Evolutionary conservation across 2,888 invertebrate genomes (phyloP), one percentile per base, ranked within the genome.

Genomic region (Oligia fasciuncula): DNA sequence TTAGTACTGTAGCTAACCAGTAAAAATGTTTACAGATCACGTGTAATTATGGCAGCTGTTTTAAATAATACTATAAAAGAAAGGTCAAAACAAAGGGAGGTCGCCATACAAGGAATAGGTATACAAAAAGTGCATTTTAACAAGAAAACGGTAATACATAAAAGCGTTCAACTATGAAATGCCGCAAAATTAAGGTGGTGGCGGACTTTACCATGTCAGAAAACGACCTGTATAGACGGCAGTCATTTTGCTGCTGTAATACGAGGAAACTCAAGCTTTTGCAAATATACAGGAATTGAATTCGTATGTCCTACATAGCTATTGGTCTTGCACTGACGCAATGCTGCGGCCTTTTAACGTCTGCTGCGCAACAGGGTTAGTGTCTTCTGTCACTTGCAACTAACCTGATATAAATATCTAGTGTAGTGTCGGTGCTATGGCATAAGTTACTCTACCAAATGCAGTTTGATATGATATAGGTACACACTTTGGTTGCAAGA

Each of bases 391-490:
- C 40, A 35, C 1, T 49, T 40, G 49, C 60, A 81, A 35, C 54
- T 63, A 51, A 79, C 79, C 11, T 73, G 5, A n/a, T 60, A 75
- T 66, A 73, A 66, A 77, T 62, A 70, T 54, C 40, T 81, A 84
- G 63, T 71, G 67, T 85, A 85, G 76, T 74, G 23, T 72, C 23
- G 86, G 87, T 87, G 86, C 86, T 87, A 83, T 73, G 87, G 85
- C 73, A 13, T 73, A 76, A 69, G 60, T 80, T 54, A 72, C 43
- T 63, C 67, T 62, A 66, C 8, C 46, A 23, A 62, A 13, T n/a
- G 19, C 66, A 63, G 73, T 81, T 81, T 74, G 76, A 68, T 76
- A 70, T 73, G 73, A 57, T 73, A 66, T n/a, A n/a, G 2, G 8
- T n/a, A 51, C 0, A 54, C 14, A 60, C 1, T 62, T 19, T 57